These are phyloP conservation scores for Lamproptera curius DNA, from an alignment of 2,888 invertebrate genomes.

Conservation along the genomic window DNA sequence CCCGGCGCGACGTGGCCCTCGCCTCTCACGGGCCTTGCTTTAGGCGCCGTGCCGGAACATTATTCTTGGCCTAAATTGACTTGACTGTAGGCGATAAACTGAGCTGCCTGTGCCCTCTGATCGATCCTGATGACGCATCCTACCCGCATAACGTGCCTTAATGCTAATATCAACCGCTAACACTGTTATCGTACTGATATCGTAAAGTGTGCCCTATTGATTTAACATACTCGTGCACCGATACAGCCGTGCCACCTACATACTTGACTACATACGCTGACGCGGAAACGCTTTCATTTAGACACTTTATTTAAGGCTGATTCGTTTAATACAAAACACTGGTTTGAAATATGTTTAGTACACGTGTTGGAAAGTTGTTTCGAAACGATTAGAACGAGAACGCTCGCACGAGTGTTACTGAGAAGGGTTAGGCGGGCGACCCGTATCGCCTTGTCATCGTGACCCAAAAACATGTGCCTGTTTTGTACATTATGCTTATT, in stretches of 20 bases:
- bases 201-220: constrained; percentile 37
- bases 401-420: not conserved
- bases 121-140: constrained; percentile 52
- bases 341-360: not conserved
- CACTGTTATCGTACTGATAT: constrained; percentile 40
- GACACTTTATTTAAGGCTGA: not conserved
- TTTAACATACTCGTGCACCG: constrained; percentile 26
- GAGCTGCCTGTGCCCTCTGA: constrained; percentile 34
- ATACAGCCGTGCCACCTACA: constrained; percentile 1
- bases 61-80: no score
- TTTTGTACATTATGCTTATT: no score
- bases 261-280: not conserved
- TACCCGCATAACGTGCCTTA: constrained; percentile 32
- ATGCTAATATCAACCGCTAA: constrained; percentile 40
- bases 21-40: no score
- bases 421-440: not conserved
- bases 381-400: not conserved
- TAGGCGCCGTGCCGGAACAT: no score
- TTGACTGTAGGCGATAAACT: constrained; percentile 21
- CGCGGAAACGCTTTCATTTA: not conserved
- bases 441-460: no score
- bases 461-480: no score
- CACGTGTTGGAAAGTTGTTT: not conserved
- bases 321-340: not conserved
- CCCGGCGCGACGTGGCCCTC: no score